Conservation (phyloP, 2,888 invertebrate genomes). For the Octonoba sinensis region DNA sequence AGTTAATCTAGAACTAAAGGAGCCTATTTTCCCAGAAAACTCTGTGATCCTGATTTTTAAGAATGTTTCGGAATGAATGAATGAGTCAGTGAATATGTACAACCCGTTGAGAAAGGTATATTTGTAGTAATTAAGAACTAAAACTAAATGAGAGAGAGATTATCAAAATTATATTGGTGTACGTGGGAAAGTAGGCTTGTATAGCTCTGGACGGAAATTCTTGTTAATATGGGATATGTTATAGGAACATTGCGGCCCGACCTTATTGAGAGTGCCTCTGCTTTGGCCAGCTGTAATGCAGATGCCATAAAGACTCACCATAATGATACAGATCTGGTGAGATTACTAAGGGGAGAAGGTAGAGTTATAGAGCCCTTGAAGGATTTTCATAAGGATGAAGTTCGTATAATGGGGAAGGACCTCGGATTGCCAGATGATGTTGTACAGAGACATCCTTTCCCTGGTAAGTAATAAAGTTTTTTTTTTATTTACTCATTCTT, state of each 20-base stretch:
- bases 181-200: too few relatives aligned
- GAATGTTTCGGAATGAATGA: too few relatives aligned
- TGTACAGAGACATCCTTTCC: constrained; percentile 97
- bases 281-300: constrained; percentile 85
- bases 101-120: too few relatives aligned
- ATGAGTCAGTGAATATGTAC: too few relatives aligned
- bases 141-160: too few relatives aligned
- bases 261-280: constrained; percentile 96
- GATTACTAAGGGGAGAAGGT: constrained; percentile 80
- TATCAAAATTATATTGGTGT: too few relatives aligned
- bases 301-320: constrained; percentile 99
- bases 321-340: constrained; percentile 96
- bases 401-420: constrained; percentile 87
- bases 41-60: too few relatives aligned
- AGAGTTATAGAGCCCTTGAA: constrained; percentile 96
- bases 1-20: too few relatives aligned
- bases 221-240: neutral
- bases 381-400: constrained; percentile 99
- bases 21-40: too few relatives aligned
- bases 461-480: constrained; percentile 74
- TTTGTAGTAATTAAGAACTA: too few relatives aligned
- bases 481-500: too few relatives aligned
- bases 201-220: too few relatives aligned
- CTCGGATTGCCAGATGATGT: constrained; percentile 88
- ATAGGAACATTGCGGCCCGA: constrained; percentile 92